Base-by-base conservation (phyloP, 2,113 vertebrate genomes). In the Oreochromis tanganicae region DNA sequence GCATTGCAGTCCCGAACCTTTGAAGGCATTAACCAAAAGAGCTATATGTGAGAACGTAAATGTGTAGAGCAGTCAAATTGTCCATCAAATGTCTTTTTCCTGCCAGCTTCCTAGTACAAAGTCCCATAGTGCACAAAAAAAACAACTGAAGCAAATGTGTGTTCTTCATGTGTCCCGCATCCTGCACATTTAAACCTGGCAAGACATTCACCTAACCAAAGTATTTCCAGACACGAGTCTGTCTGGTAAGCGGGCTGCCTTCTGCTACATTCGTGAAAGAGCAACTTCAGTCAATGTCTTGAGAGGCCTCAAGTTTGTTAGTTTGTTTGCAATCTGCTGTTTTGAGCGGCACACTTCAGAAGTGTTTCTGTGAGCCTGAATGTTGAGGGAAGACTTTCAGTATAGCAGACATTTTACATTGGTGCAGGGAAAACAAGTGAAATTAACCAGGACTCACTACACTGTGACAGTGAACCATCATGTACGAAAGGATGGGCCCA, bases 141-240 rank as follows among this genome's bases (percentile, higher is more conserved):
- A 21, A 6, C 41, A 29, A 41, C 14, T 17, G 21, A 46, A 14
- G 21, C 6, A 43, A 46, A 16, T 6, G 2, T 73, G 7, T 9
- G 13, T 43, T 68, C 24, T 1, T 46, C 41, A 46, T 0, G 13
- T 46, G 68, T 27, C 38, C n/a, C 5, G 14, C 66, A 6, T 48
- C 68, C 21, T 16, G 21, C 16, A 9, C 21, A 16, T 43, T 27
- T 24, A 46, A 46, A 46, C 41, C 21, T 6, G 68, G 12, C 12
- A 14, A 21, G 21, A 73, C 61, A 36, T 7, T n/a, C 19, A 38
- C 19, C 36, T 41, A 38, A 36, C 41, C 68, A 43, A 7, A 73
- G 21, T 27, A 29, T 50, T 19, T 32, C 0, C 43, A 32, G 24
- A 36, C 17, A 66, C 1, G 0, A 38, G 61, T 0, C 61, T 66